A percentile compares a stretch with the other conserved stretches of the same genome.
Evolutionary conservation across 2,113 vertebrate species (phyloP).

Genomic region (Zapus hudsonius): DNA sequence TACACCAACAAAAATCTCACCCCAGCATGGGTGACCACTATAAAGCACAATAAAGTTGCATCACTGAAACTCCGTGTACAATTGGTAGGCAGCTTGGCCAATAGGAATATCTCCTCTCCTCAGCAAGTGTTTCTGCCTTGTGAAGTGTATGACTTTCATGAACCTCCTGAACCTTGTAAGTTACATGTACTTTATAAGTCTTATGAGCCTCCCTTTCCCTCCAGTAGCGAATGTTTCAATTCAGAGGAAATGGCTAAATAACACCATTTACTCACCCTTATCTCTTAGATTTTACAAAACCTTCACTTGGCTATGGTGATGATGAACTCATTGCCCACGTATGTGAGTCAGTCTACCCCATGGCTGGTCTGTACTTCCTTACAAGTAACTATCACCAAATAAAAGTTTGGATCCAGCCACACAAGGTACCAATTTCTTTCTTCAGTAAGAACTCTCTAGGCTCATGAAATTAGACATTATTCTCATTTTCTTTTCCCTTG

Average conservation of each 20-base stretch:
- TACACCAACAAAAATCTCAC: neutral
- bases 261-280: neutral
- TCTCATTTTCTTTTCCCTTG: neutral
- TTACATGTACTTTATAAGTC: neutral
- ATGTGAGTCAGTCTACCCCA: neutral
- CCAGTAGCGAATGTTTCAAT: no score
- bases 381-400: neutral
- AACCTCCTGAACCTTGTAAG: neutral
- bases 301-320: neutral
- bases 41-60: neutral
- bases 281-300: neutral
- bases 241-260: no score
- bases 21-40: neutral
- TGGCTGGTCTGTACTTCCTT: neutral
- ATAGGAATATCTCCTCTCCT: no score
- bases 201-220: neutral
- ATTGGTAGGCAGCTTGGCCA: neutral
- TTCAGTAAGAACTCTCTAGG: neutral
- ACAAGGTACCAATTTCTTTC: neutral
- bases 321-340: neutral
- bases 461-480: neutral
- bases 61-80: neutral
- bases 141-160: neutral
- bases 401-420: neutral
- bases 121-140: neutral